Evolutionary conservation across 2,113 vertebrate species (phyloP).

Genomic region (Orcinus orca): DNA sequence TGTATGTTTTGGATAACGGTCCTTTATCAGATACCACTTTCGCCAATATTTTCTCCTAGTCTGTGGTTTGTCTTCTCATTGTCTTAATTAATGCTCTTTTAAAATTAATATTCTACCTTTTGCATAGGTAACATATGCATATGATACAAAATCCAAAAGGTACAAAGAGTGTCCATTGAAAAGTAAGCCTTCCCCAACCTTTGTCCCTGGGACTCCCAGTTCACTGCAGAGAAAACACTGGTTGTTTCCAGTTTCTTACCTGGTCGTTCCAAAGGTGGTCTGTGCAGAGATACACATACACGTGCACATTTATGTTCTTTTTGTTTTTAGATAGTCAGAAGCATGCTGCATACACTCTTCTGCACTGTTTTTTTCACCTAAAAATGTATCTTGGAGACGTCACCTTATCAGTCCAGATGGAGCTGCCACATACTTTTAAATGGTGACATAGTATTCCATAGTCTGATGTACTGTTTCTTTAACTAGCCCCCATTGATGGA

Average conservation of each 20-base stretch:
- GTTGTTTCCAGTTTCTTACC: neutral
- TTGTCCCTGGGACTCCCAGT: neutral
- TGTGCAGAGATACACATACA: constrained; percentile 22
- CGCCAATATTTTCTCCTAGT: neutral
- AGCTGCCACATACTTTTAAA: neutral
- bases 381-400: neutral
- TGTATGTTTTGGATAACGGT: neutral
- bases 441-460: neutral
- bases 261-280: neutral
- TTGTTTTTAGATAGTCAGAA: neutral
- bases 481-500: neutral
- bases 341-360: neutral
- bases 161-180: neutral
- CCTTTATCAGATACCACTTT: neutral
- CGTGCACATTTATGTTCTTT: neutral
- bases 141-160: neutral
- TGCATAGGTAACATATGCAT: neutral
- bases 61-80: neutral
- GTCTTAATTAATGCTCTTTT: neutral
- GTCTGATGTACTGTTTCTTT: neutral
- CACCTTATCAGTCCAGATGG: neutral
- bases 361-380: neutral
- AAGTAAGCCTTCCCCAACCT: neutral
- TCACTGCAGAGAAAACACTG: neutral
- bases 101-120: neutral